These are phyloP conservation scores for Hyposoter didymator DNA, from an alignment of 2,888 invertebrate species.

Conservation along the genomic window DNA sequence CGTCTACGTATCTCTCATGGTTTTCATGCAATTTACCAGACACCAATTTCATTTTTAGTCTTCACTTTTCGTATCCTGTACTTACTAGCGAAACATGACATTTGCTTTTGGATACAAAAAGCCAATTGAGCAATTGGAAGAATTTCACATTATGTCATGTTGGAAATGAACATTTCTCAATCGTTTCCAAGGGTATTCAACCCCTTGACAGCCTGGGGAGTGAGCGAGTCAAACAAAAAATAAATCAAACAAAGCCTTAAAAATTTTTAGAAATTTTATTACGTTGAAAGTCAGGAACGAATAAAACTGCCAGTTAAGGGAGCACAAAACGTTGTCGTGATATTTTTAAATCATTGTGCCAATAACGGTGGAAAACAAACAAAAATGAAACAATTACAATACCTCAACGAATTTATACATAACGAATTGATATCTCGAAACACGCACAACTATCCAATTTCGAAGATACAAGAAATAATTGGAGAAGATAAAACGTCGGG, in stretches of 20 bases:
- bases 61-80: constrained; percentile 59
- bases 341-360: constrained; percentile 65
- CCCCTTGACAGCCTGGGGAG: background rate
- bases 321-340: constrained; percentile 63
- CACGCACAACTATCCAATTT: constrained; percentile 18
- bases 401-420: constrained; percentile 57
- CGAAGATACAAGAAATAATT: constrained; percentile 19
- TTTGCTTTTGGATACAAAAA: constrained; percentile 45
- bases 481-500: constrained; percentile 15
- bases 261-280: constrained; percentile 29
- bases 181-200: background rate
- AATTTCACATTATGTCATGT: background rate
- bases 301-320: constrained; percentile 62
- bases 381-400: constrained; percentile 39
- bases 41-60: constrained; percentile 57
- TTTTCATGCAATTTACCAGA: constrained; percentile 46
- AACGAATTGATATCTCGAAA: constrained; percentile 44
- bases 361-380: constrained; percentile 56
- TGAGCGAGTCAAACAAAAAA: background rate
- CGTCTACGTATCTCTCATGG: constrained; percentile 40
- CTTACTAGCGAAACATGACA: constrained; percentile 61
- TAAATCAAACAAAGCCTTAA: constrained; percentile 56
- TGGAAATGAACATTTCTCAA: background rate
- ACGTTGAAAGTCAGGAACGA: constrained; percentile 33
- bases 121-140: background rate